Conservation (phyloP, 2,113 vertebrate genomes). For the Euleptes europaea region DNA sequence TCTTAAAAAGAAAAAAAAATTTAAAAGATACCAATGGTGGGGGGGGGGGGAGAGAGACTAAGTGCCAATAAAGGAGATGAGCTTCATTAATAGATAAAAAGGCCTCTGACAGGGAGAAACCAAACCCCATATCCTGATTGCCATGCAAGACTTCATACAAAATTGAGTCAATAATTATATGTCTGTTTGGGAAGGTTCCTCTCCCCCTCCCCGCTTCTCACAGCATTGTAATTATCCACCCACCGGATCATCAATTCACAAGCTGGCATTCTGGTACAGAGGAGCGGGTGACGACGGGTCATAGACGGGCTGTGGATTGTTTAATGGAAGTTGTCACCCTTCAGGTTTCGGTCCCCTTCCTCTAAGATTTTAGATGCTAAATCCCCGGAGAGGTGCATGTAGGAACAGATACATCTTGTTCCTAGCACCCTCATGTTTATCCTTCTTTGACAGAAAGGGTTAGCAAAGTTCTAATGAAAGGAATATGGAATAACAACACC, state of each 20-base stretch:
- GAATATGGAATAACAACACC: no score
- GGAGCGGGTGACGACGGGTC: neutral
- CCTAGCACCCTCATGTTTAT: no score
- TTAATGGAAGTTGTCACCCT: no score
- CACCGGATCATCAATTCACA: neutral
- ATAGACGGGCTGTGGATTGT: no score
- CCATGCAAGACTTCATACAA: neutral
- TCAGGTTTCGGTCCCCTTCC: no score
- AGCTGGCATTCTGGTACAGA: neutral
- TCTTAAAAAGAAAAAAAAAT: neutral
- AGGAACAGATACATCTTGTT: no score
- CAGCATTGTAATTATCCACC: neutral
- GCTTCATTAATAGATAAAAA: conserved; percentile 35
- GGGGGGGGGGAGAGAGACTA: neutral
- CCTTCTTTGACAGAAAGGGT: no score
- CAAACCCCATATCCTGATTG: no score
- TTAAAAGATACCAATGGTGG: neutral
- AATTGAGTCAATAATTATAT: neutral
- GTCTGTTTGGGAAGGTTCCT: neutral
- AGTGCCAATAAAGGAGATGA: conserved; percentile 45
- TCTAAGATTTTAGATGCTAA: no score
- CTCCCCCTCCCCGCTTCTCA: no score
- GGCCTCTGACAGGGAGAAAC: neutral
- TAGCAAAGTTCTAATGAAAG: no score
- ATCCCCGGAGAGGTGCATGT: no score